Conservation (phyloP, 1,140 invertebrate genomes). For the Drosophila sulfurigaster region DNA sequence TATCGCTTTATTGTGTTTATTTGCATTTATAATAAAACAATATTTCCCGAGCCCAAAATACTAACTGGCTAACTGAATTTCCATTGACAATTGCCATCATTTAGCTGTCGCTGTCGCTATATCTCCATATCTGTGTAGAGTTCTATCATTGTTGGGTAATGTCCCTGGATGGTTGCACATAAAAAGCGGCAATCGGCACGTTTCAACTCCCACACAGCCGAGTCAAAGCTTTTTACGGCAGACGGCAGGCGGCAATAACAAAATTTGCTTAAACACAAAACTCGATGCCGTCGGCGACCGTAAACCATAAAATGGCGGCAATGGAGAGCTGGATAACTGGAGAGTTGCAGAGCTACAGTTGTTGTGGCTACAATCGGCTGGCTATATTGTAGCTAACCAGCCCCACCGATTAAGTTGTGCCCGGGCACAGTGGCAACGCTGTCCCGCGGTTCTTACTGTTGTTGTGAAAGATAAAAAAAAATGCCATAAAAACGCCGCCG, state of each 20-base stretch:
- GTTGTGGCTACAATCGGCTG: constrained; percentile 14
- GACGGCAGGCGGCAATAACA: constrained; percentile 16
- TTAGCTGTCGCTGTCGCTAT: constrained; percentile 28
- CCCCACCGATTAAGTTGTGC: constrained; percentile 47
- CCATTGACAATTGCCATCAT: constrained; percentile 67
- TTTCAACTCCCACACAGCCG: constrained; percentile 44
- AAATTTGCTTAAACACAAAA: constrained; percentile 40
- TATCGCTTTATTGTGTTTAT: constrained; percentile 7
- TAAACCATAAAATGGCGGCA: constrained; percentile 77
- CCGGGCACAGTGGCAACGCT: constrained; percentile 48
- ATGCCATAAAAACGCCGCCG: constrained; percentile 66
- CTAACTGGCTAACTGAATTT: constrained; percentile 26
- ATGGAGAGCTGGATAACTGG: background rate
- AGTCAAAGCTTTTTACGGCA: constrained; percentile 31
- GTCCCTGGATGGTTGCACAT: constrained; percentile 7
- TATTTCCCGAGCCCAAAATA: too few relatives aligned
- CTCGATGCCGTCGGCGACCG: constrained; percentile 46
- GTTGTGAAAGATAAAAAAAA: constrained; percentile 47
- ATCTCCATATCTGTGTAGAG: background rate
- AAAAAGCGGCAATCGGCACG: constrained; percentile 69
- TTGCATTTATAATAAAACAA: background rate
- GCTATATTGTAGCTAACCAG: background rate
- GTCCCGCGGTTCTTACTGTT: constrained; percentile 23
- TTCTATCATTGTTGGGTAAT: constrained; percentile 19
- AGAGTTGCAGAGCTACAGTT: too few relatives aligned